Conservation (phyloP, 2,888 invertebrate species). For the Hydroisotoma schaefferi region DNA sequence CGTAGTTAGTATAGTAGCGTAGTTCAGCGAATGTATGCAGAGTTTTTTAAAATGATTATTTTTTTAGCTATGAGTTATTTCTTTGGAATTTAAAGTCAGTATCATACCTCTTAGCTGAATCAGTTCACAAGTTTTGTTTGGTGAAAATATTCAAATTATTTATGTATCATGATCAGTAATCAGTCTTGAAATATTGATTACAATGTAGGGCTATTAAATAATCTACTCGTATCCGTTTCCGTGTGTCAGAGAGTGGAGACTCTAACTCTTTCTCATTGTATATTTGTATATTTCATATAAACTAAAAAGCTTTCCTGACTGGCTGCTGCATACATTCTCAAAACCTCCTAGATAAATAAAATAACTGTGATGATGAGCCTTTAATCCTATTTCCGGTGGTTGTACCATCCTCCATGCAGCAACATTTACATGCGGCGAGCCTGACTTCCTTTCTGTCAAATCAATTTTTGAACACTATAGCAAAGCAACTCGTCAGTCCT, state of each 20-base stretch:
- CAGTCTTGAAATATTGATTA: slow-evolving; percentile 47
- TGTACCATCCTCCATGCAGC: neutral
- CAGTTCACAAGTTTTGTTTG: slow-evolving; percentile 33
- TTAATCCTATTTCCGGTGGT: neutral
- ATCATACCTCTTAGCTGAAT: slow-evolving; percentile 35
- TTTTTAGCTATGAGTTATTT: too few species aligned
- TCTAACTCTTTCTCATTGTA: neutral
- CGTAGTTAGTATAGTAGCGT: too few species aligned
- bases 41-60: too few species aligned
- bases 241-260: slow-evolving; percentile 3
- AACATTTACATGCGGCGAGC: slow-evolving; percentile 5
- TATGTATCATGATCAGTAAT: slow-evolving; percentile 47
- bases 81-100: slow-evolving; percentile 44
- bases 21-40: too few species aligned
- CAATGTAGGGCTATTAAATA: neutral
- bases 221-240: slow-evolving; percentile 9
- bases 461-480: too few species aligned
- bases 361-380: too few species aligned
- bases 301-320: slow-evolving; percentile 14
- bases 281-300: slow-evolving; percentile 3
- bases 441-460: slow-evolving; percentile 12
- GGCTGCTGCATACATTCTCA: slow-evolving; percentile 8
- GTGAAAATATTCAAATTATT: slow-evolving; percentile 28
- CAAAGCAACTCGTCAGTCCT: too few species aligned
- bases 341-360: neutral